Conservation (phyloP, 2,113 vertebrate genomes). For the Nicator chloris region DNA sequence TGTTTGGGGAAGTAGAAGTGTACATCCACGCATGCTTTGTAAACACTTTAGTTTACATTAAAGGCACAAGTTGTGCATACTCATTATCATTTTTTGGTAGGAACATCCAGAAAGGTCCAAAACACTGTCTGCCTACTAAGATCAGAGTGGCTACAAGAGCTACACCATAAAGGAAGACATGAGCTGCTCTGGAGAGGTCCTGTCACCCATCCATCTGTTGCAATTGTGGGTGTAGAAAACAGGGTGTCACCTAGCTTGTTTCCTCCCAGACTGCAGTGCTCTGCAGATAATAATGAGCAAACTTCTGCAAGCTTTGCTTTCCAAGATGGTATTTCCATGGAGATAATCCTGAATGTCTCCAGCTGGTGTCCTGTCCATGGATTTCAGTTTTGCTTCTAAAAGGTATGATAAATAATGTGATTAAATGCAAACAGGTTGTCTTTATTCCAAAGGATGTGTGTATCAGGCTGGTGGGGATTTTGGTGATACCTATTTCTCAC, state of each 20-base stretch:
- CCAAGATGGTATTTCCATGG: slow-evolving; percentile 37
- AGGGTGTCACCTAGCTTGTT: not conserved
- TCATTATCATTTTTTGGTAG: not conserved
- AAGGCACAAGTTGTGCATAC: not conserved
- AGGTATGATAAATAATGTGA: not conserved
- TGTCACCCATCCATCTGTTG: not conserved
- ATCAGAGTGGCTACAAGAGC: not conserved
- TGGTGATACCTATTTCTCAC: not conserved
- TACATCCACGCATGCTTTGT: not conserved
- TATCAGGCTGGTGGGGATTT: not conserved
- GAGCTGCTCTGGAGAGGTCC: not conserved
- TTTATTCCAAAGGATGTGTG: not conserved
- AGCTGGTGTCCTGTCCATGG: not conserved
- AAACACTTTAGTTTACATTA: not conserved
- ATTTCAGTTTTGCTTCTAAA: slow-evolving; percentile 23
- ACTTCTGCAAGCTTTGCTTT: slow-evolving; percentile 13
- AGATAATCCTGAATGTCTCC: slow-evolving; percentile 5
- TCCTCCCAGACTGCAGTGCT: not conserved
- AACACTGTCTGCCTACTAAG: not conserved
- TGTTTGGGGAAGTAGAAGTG: not conserved
- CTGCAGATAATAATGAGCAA: not conserved
- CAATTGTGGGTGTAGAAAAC: not conserved
- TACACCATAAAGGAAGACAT: not conserved
- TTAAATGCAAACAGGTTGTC: not conserved
- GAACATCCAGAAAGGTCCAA: not conserved